Conservation (phyloP, 2,113 vertebrate species). For the Oreochromis aureus region DNA sequence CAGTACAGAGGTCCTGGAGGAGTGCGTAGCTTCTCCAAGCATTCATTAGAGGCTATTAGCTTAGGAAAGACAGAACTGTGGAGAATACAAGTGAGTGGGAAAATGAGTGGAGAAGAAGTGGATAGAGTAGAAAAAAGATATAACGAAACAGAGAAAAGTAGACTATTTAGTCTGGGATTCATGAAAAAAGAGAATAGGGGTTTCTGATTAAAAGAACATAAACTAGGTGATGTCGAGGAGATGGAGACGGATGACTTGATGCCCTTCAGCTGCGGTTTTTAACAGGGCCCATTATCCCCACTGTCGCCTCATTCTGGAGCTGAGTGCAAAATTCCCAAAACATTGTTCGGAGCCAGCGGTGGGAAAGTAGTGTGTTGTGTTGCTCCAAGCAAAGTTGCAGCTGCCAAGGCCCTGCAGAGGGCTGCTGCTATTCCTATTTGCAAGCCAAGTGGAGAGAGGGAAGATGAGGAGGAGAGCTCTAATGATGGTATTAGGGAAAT, state of each 20-base stretch:
- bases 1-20: slow-evolving; percentile 31
- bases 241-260: slow-evolving; percentile 28
- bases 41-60: slow-evolving; percentile 51
- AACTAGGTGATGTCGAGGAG: slow-evolving; percentile 12
- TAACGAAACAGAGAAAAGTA: not conserved
- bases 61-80: not conserved
- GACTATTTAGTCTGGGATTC: not conserved
- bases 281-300: slow-evolving; percentile 52
- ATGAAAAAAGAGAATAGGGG: not conserved
- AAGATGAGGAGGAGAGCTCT: slow-evolving; percentile 2
- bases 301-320: slow-evolving; percentile 23
- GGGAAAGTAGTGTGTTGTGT: slow-evolving; percentile 38
- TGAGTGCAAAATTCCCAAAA: slow-evolving; percentile 43
- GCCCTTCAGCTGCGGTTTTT: slow-evolving; percentile 52
- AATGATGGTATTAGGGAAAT: slow-evolving; percentile 49
- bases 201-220: slow-evolving; percentile 9
- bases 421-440: slow-evolving; percentile 8
- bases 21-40: slow-evolving; percentile 23
- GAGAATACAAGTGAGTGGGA: slow-evolving; percentile 3
- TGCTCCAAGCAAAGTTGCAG: slow-evolving; percentile 33
- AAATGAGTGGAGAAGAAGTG: not conserved
- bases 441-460: slow-evolving; percentile 3
- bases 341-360: slow-evolving; percentile 36
- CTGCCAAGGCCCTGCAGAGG: slow-evolving; percentile 46
- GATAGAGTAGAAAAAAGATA: not conserved